Conservation (phyloP, 2,888 invertebrate genomes). For the Mythimna lalbum region DNA sequence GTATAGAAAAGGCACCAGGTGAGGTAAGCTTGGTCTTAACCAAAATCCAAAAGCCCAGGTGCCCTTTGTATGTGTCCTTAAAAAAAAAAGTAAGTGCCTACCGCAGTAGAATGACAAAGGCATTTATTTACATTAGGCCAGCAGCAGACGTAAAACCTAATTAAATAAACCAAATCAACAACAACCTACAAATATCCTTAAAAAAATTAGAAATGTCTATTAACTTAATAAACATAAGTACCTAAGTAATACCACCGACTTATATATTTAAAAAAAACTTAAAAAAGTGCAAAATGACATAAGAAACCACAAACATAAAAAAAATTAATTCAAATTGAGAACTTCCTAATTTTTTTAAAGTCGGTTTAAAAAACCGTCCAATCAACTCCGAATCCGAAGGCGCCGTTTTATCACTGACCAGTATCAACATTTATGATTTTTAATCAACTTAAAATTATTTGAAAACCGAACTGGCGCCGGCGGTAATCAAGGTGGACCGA, state of each 20-base stretch:
- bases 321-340: too few species aligned
- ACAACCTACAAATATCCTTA: background rate
- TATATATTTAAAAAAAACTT: too few species aligned
- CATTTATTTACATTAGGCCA: background rate
- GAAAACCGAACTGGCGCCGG: constrained; percentile 59
- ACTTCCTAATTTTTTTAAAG: too few species aligned
- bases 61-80: background rate
- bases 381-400: constrained; percentile 56
- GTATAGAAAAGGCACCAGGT: background rate
- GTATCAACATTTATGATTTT: constrained; percentile 67
- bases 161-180: background rate
- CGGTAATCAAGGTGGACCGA: constrained; percentile 55
- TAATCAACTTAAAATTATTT: constrained; percentile 65
- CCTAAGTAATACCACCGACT: too few species aligned
- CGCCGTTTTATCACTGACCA: constrained; percentile 55
- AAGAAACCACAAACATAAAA: too few species aligned
- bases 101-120: background rate
- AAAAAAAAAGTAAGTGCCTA: background rate
- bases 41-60: background rate
- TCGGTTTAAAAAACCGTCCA: constrained; percentile 38
- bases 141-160: background rate
- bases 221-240: constrained; percentile 19
- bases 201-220: constrained; percentile 9
- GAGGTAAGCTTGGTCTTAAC: too few species aligned
- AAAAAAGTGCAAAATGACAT: too few species aligned